A percentile compares a stretch with the other conserved stretches of the same genome.
phyloP scores from a whole-genome alignment of 2,113 vertebrate genomes.

The Rhea americana region DNA sequence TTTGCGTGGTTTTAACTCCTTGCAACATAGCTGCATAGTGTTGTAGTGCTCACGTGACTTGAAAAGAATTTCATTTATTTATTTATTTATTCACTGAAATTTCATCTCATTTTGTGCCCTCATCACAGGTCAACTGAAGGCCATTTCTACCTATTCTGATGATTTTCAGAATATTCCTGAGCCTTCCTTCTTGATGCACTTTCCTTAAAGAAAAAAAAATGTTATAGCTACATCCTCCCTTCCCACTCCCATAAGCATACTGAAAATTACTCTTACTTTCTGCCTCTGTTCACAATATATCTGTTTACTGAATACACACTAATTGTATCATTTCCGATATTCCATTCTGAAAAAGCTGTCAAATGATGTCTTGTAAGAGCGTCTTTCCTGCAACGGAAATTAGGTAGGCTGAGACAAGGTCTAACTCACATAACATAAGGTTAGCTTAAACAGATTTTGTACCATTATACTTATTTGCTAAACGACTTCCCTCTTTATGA shows the following conservation, averaged over 20 bases:
- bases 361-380: background rate
- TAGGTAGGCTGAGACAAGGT: background rate
- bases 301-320: background rate
- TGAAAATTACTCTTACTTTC: conserved; percentile 18
- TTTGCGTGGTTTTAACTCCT: background rate
- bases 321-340: background rate
- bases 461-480: background rate
- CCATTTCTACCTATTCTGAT: background rate
- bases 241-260: background rate
- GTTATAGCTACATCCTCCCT: background rate
- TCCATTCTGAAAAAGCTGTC: background rate
- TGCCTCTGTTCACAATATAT: background rate
- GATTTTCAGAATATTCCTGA: conserved; percentile 3
- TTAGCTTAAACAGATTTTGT: background rate
- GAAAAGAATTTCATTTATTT: background rate
- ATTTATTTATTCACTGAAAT: background rate
- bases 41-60: background rate
- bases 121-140: background rate
- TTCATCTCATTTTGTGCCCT: background rate
- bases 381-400: background rate
- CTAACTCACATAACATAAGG: background rate
- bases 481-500: background rate
- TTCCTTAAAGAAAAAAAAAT: background rate
- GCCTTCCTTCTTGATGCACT: background rate
- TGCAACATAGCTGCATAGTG: background rate